Evolutionary conservation across 2,888 invertebrate genomes (phyloP), one percentile per base, ranked within the genome.

Genomic region (Spodoptera littoralis): DNA sequence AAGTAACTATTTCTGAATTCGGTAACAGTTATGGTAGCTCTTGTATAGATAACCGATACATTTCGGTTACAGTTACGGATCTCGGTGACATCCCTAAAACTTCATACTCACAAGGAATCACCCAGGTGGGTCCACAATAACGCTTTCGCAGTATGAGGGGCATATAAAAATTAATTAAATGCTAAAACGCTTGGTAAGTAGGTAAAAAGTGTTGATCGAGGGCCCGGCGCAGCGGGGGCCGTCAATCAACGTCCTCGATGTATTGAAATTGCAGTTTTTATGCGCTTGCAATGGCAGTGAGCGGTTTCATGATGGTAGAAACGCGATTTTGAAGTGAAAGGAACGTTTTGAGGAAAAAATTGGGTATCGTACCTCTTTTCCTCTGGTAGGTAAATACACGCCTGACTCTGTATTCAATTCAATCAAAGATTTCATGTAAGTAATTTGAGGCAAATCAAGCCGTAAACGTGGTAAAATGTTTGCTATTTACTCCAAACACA

Each of bases 181-280:
- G 83, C 83, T 84, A 85, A 86, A 83, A 66, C 76, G 71, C 67
- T 70, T 48, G 65, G 73, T 77, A 78, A 83, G 82, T 84, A 82
- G 78, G 84, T 85, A 90, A 90, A 89, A 88, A 88, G 76, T 70
- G 70, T 77, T 70, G 77, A 70, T 58, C 73, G 67, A 77, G 74
- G 75, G 74, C 64, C 71, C 73, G 57, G 65, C 87, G 0, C 88
- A 81, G 87, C 90, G 79, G 88, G 89, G 79, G 63, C 87, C 80
- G 90, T 90, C 91, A 91, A 87, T 92, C 91, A 90, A 83, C 76
- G 84, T 80, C 77, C 65, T 66, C 75, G 77, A 79, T 84, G 80
- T 84, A 85, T 85, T 83, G 83, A 83, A 86, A 86, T 82, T 80
- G 78, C 61, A 63, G 62, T 84, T 82, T 84, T 87, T 84, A 76